Evolutionary conservation across 2,113 vertebrate genomes (phyloP), one percentile per base, ranked within the genome.

Genomic region (Microtus oregoni): DNA sequence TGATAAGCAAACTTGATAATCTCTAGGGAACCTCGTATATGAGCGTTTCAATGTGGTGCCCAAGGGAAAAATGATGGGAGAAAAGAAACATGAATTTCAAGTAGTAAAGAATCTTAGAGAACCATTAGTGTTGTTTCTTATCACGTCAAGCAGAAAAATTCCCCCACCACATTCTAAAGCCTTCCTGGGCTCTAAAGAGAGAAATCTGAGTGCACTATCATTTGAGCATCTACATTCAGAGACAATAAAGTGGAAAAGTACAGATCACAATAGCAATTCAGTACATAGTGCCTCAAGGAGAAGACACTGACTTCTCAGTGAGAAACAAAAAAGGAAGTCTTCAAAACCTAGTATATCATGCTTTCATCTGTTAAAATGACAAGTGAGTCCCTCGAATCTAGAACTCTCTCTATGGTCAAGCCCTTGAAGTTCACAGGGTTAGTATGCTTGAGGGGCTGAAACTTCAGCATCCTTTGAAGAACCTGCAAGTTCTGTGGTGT

Each of bases 391-490:
- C 58, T 63, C 32, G 72, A 93, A 93, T 63, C 38, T 50, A 77
- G 35, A 76, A 88, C 32, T 35, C 79, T 55, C 67, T 82, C 86
- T 73, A 55, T 26, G 20, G 4, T 91, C 50, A 85, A 55, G 20
- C 24, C 73, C 67, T 20, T 90, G 70, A 61, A 86, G 22, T 94
- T 94, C n/a, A 86, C 75, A 75, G 41, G 28, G 22, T 94, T 85
- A 92, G 13, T 81, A 28, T 65, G 47, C 4, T 63, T 24, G 47
- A 65, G 41, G 20, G 14, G 20, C 22, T 68, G 76, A 38, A 83
- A 91, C 91, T 89, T 93, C 17, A 65, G 10, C 55, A 90, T 73
- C 72, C 90, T 78, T 38, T 92, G 35, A 61, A 95, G 91, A 81
- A 65, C n/a, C 35, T 92, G 8, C 88, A 90, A 90, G 3, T 72